Conservation (phyloP, 2,797 vertebrate species). For the Cynopterus sphinx region DNA sequence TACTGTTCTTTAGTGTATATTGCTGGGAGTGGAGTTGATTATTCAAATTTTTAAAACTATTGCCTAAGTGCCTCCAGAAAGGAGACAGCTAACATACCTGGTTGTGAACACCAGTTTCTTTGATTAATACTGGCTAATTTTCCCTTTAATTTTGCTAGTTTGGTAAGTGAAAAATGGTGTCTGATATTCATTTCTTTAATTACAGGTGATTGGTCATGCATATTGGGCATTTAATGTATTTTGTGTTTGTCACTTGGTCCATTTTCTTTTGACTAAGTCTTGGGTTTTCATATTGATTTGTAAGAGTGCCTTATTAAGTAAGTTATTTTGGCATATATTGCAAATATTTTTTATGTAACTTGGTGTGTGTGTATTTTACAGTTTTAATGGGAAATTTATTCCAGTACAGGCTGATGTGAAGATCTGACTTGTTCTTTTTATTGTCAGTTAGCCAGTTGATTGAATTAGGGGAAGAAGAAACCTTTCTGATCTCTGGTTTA, state of each 20-base stretch:
- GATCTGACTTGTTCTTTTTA: neutral
- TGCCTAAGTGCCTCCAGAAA: neutral
- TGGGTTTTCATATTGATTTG: neutral
- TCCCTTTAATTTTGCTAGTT: neutral
- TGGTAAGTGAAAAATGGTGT: neutral
- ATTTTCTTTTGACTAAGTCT: neutral
- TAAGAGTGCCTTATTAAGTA: neutral
- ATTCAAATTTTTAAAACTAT: neutral
- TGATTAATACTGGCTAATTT: neutral
- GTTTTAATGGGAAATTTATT: constrained; percentile 30
- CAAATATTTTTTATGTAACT: neutral
- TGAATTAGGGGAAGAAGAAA: neutral
- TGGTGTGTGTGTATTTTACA: neutral
- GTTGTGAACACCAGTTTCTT: neutral
- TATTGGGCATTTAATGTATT: neutral
- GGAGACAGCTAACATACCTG: neutral
- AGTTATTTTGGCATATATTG: neutral
- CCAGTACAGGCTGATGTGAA: neutral
- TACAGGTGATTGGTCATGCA: neutral
- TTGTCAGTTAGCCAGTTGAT: neutral
- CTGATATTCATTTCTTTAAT: constrained; percentile 14
- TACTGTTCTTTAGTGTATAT: neutral
- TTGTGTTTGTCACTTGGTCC: neutral
- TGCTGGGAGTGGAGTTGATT: neutral
- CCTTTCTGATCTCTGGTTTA: constrained; percentile 4